Percentiles rank a stretch among this genome's conserved stretches.
Conservation (phyloP, 1,140 invertebrate species). For the Drosophila pachea region DNA sequence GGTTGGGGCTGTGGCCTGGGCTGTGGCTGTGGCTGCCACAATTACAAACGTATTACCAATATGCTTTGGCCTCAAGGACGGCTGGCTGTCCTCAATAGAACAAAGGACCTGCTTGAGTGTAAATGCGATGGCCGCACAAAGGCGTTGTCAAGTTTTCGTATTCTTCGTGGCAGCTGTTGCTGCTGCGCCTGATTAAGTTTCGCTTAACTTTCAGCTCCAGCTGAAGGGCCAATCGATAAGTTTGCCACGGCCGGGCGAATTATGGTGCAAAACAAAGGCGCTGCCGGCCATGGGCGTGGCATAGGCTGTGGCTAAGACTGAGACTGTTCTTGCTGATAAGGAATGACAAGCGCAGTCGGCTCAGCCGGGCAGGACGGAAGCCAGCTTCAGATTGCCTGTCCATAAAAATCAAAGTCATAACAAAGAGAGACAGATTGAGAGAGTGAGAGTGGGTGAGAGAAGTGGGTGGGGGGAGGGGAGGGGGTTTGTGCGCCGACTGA, state of each 20-base stretch:
- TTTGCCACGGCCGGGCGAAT: slow-evolving; percentile 15
- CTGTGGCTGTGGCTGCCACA: background rate
- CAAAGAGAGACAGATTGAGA: slow-evolving; percentile 34
- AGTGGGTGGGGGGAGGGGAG: too few species aligned
- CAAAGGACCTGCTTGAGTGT: slow-evolving; percentile 32
- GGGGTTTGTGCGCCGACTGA: slow-evolving; percentile 3
- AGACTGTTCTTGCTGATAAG: slow-evolving; percentile 26
- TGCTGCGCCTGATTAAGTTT: slow-evolving; percentile 63
- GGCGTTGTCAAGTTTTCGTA: slow-evolving; percentile 22
- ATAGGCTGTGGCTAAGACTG: background rate
- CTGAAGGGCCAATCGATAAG: slow-evolving; percentile 61
- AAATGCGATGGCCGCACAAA: slow-evolving; percentile 30
- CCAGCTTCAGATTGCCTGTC: slow-evolving; percentile 27
- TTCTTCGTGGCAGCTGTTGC: slow-evolving; percentile 11
- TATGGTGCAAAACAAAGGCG: slow-evolving; percentile 28
- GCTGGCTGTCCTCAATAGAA: slow-evolving; percentile 21
- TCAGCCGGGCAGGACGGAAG: background rate
- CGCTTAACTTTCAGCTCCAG: slow-evolving; percentile 30
- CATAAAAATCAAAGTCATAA: slow-evolving; percentile 49
- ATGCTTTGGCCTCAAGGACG: background rate
- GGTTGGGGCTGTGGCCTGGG: too few species aligned
- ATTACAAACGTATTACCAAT: background rate
- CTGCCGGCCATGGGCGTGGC: too few species aligned
- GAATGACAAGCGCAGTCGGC: slow-evolving; percentile 47
- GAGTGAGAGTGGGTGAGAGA: background rate